Base-by-base conservation (phyloP, 2,888 invertebrate genomes). In the Stenotaenia linearis region DNA sequence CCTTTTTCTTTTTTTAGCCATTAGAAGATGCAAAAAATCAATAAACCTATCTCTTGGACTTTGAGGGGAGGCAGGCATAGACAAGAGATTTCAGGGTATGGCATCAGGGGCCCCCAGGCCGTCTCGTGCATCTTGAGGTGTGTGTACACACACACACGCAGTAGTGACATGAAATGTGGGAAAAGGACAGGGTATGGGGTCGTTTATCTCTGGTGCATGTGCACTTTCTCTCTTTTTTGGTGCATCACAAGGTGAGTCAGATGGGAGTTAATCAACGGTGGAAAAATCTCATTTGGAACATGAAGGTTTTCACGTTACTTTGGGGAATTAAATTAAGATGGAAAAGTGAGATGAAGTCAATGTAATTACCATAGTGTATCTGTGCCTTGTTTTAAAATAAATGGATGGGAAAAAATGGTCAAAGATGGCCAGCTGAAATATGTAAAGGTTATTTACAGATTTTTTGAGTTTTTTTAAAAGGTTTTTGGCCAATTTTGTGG, bases 151-250 rank as follows among this genome's bases (percentile, higher is more conserved):
- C 56, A 37, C 4, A 37, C 37, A 6, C 9, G 1, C n/a, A n/a
- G n/a, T n/a, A n/a, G n/a, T 56, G 56, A 56, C 56, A 56, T 56
- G 56, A 56, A 56, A 56, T 56, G 56, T 56, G 56, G 56, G 21
- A 56, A 18, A 5, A 56, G 56, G 56, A 56, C 56, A 56, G 56
- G 21, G 56, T 56, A 56, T 21, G 56, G 56, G 56, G 56, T 56
- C 56, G 56, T 56, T 56, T 56, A 56, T 56, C 56, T 56, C 56
- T 56, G 56, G 56, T 56, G 56, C 56, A 56, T 56, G 56, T 56
- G 56, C 56, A 56, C 56, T 56, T 18, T 56, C 18, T n/a, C 18
- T 45, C 18, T 45, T 56, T 56, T 56, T 56, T 56, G 56, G 56
- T 18, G 56, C 56, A 56, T 56, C 56, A 56, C 56, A 56, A 6